Evolutionary conservation across 2,113 vertebrate genomes (phyloP).

Genomic region (Lathamus discolor): DNA sequence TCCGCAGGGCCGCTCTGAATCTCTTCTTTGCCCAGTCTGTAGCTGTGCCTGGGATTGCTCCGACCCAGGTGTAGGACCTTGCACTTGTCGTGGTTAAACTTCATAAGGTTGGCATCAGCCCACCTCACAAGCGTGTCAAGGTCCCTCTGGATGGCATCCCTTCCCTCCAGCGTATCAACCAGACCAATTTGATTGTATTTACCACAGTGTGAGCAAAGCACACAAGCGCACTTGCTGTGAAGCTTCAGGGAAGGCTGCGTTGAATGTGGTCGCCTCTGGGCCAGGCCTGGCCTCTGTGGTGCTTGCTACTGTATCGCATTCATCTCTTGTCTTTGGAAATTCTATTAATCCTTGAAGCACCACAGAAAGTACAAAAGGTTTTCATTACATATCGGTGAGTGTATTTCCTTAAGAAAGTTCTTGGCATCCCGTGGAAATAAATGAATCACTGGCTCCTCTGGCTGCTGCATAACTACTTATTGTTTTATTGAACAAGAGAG

Average conservation of each 20-base stretch:
- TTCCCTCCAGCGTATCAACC: too few relatives aligned
- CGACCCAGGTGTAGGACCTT: too few relatives aligned
- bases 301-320: slow-evolving; percentile 22
- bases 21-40: too few relatives aligned
- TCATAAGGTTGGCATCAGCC: too few relatives aligned
- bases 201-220: background rate
- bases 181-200: background rate
- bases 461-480: slow-evolving; percentile 72
- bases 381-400: slow-evolving; percentile 68
- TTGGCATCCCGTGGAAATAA: slow-evolving; percentile 63
- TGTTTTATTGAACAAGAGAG: slow-evolving; percentile 78
- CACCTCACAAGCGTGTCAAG: too few relatives aligned
- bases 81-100: too few relatives aligned
- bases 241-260: background rate
- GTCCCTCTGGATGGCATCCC: too few relatives aligned
- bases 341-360: slow-evolving; percentile 60
- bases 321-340: slow-evolving; percentile 43
- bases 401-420: slow-evolving; percentile 67
- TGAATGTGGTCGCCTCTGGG: background rate
- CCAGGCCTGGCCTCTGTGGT: background rate
- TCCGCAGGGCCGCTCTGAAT: too few relatives aligned
- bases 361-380: slow-evolving; percentile 60
- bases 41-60: too few relatives aligned
- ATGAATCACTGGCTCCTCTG: slow-evolving; percentile 71
- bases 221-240: rapidly evolving